Conservation (phyloP, 2,797 vertebrate species). For the Leptatherina wallacei region DNA sequence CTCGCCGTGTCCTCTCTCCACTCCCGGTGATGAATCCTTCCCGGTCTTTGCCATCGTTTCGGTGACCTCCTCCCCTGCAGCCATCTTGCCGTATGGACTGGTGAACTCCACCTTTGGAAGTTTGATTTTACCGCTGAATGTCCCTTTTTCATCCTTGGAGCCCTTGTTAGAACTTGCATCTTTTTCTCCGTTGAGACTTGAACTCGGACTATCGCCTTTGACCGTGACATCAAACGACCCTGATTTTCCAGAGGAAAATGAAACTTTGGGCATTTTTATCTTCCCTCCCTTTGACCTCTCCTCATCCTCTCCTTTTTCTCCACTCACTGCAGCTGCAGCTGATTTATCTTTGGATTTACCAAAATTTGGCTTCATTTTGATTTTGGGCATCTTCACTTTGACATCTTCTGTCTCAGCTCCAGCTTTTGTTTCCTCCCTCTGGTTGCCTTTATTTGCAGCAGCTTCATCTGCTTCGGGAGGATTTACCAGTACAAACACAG, state of each 20-base stretch:
- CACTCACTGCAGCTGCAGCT: constrained; percentile 32
- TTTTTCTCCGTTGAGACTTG: constrained; percentile 67
- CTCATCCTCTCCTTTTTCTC: constrained; percentile 50
- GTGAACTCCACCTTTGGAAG: constrained; percentile 86
- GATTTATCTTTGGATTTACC: constrained; percentile 76
- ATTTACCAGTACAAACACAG: constrained; percentile 80
- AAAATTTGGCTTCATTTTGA: constrained; percentile 78
- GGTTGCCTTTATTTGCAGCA: constrained; percentile 28
- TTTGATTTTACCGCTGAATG: constrained; percentile 77
- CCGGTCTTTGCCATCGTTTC: constrained; percentile 55
- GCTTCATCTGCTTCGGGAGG: constrained; percentile 65
- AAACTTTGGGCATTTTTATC: constrained; percentile 80
- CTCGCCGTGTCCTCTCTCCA: constrained; percentile 36
- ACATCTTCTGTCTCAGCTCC: constrained; percentile 50
- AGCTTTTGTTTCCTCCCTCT: constrained; percentile 40
- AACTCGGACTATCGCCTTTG: constrained; percentile 51
- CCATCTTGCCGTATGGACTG: constrained; percentile 77
- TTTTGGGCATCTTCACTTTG: constrained; percentile 71
- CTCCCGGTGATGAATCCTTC: constrained; percentile 51
- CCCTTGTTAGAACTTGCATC: constrained; percentile 60
- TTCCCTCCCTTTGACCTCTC: constrained; percentile 62
- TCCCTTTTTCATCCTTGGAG: constrained; percentile 68
- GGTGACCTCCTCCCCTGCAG: constrained; percentile 43
- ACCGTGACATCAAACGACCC: constrained; percentile 55
- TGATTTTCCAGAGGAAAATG: constrained; percentile 75